Evolutionary conservation across 2,113 vertebrate genomes (phyloP).

Genomic region (Python bivittatus): DNA sequence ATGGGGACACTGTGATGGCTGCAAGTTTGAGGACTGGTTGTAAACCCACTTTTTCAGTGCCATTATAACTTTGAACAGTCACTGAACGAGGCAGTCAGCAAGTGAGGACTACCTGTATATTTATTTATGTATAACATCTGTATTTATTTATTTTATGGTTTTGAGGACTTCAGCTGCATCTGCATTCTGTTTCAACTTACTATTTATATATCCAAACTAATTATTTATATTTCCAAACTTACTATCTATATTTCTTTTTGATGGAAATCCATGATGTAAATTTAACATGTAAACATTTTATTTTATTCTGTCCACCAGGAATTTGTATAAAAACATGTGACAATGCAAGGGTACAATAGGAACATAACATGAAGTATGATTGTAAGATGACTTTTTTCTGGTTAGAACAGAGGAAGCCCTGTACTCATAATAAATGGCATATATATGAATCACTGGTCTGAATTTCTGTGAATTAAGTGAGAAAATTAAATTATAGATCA

Average conservation of each 20-base stretch:
- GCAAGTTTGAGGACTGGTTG: background rate
- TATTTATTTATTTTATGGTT: background rate
- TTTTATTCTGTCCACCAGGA: background rate
- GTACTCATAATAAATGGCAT: background rate
- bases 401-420: background rate
- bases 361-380: background rate
- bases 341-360: background rate
- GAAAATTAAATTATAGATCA: conserved; percentile 10
- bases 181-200: background rate
- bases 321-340: background rate
- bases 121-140: no score
- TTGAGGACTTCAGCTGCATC: background rate
- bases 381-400: background rate
- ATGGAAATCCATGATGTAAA: background rate
- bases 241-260: background rate
- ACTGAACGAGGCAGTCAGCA: background rate
- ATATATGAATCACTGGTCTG: background rate
- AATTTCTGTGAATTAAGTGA: conserved; percentile 12
- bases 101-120: background rate
- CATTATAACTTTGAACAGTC: background rate
- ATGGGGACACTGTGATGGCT: no score
- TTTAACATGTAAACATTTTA: background rate
- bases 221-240: background rate
- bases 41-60: no score
- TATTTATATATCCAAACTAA: background rate